Evolutionary conservation across 2,113 vertebrate species (phyloP).

Genomic region (Pteronura brasiliensis): DNA sequence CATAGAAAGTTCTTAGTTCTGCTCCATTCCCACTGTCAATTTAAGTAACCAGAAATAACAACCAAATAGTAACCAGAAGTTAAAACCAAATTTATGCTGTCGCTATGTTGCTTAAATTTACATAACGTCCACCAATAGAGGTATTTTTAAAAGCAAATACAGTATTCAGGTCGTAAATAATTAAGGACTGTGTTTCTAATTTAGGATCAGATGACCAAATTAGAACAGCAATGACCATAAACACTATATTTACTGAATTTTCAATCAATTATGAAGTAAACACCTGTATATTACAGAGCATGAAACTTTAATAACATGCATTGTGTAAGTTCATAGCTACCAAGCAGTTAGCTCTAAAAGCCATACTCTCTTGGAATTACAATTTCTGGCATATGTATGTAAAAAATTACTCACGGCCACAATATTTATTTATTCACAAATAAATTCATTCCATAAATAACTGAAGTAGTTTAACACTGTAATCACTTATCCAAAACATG

Average conservation of each 20-base stretch:
- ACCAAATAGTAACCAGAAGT: not conserved
- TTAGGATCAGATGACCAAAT: not conserved
- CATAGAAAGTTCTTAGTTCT: not conserved
- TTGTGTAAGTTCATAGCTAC: not conserved
- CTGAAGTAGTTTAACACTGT: not conserved
- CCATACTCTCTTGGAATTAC: not conserved
- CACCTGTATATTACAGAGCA: not conserved
- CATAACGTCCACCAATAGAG: not conserved
- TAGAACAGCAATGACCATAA: not conserved
- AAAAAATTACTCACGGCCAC: not conserved
- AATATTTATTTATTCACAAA: not conserved
- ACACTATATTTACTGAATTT: not conserved
- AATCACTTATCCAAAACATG: not conserved
- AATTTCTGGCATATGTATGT: not conserved
- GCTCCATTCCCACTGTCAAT: not conserved
- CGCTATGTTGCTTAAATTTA: not conserved
- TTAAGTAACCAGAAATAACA: not conserved
- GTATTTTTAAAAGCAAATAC: not conserved
- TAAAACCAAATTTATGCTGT: not conserved
- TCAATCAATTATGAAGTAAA: not conserved
- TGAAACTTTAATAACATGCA: not conserved
- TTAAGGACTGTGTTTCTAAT: not conserved
- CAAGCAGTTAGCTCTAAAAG: not conserved
- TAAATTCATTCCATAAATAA: slow-evolving; percentile 25
- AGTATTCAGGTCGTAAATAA: not conserved